Base-by-base conservation (phyloP, 2,113 vertebrate species). In the Platichthys flesus region DNA sequence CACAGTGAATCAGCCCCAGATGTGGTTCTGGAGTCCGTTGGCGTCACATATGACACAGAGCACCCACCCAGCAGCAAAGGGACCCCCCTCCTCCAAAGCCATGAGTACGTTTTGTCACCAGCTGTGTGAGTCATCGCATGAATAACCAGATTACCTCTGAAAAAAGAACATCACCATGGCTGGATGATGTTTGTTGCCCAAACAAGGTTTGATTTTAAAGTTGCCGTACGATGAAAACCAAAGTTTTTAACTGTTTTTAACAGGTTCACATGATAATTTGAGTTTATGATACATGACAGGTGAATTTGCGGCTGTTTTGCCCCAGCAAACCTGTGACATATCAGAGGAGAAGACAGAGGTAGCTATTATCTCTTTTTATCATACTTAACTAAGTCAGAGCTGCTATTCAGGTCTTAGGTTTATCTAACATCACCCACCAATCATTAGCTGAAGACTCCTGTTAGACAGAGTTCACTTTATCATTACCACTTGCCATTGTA, bases 1-100 rank as follows among this genome's bases (percentile, higher is more conserved):
- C 76, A 71, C 45, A 6, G 58, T 83, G 81, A 92, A 92, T 90
- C 82, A 88, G 60, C 23, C 66, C 77, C 91, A 92, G 87, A 91
- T 92, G 90, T 89, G 79, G 24, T 57, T 71, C 73, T 78, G 71
- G 64, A 72, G 62, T 78, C 45, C 40, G 57, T 81, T 65, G 52
- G 24, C 16, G 62, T 65, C 52, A 35, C 56, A 16, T 64, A 60
- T 8, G n/a, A 74, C 71, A 57, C 28, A 40, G 58, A 18, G 47
- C 26, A 78, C 79, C 71, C 83, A 52, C 82, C 80, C 79, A 71
- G 45, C 67, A n/a, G 57, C 70, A 69, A 62, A 20, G 23, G 60
- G 67, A 60, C 71, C 79, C 51, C 57, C 49, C 79, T 47, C 57
- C 49, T 57, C 51, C 9, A 68, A 84, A 52, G 82, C 79, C 71